Evolutionary conservation across 1,140 invertebrate species (phyloP), one percentile per base, ranked within the genome.

Genomic region (Drosophila leontia): DNA sequence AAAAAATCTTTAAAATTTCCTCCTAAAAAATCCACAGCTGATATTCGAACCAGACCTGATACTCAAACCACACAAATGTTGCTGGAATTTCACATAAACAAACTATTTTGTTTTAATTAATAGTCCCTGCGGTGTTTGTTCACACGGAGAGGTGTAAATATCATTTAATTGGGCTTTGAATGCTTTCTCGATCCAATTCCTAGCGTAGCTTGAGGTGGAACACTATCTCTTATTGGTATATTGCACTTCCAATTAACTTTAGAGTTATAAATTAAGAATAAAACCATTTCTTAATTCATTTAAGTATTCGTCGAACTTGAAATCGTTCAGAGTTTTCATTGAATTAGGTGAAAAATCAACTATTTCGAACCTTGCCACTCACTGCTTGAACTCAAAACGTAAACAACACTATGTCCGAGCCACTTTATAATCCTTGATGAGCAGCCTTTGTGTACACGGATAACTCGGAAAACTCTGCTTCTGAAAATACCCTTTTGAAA

Each of bases 401-500:
- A 55, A 55, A 55, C 51, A 55, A 35, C 23, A 15, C 34, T 9
- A 15, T 15, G 9, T 23, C 34, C 35, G 2, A 55, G 7, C 4
- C 13, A 3, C 0, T 9, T 39, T 23, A 3, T 37, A 23, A 9
- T 23, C 34, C 51, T 55, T 53, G 17, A 53, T 4, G 12, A 8
- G 3, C 17, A 9, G 12, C n/a, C 12, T 34, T 32, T 1, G 2
- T 19, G 0, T 2, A 17, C 29, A 51, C 5, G 0, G 11, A 13
- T 34, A 35, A 6, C 3, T 23, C 37, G 0, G 5, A 29, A 29
- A 29, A 7, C 26, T 29, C 8, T 9, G 19, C 2, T 37, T 3
- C 53, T 55, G 13, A 39, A 55, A 39, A 55, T 23, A 37, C 19
- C 53, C 34, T 55, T 55, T 37, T 17, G 17, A 12, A 17, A 41